phyloP scores from a whole-genome alignment of 2,797 vertebrate species.

The Poeciliopsis paucimaculata region DNA sequence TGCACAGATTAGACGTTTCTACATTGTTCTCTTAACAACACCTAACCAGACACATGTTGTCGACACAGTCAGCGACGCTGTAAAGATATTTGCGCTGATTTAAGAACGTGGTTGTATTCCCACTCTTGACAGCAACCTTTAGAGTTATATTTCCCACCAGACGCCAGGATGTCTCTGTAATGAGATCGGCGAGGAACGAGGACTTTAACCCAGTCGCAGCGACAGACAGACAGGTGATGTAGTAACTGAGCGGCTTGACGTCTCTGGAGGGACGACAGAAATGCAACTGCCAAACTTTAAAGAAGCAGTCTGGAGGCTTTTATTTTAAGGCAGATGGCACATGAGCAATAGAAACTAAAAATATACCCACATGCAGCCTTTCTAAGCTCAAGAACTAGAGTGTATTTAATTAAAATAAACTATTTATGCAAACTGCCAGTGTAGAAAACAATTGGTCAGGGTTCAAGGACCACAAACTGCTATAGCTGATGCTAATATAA shows the following conservation, averaged over 20 bases:
- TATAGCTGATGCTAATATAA: too few relatives aligned
- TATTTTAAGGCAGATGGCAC: constrained; percentile 37
- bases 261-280: constrained; percentile 29
- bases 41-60: constrained; percentile 34
- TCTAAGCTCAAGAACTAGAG: neutral
- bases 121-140: constrained; percentile 34
- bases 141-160: constrained; percentile 43
- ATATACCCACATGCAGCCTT: neutral
- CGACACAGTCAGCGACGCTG: constrained; percentile 35
- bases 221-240: constrained; percentile 34
- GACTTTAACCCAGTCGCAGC: constrained; percentile 14
- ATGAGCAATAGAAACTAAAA: constrained; percentile 17
- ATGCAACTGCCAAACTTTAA: constrained; percentile 42
- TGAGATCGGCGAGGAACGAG: constrained; percentile 59
- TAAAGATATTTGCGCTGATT: constrained; percentile 45
- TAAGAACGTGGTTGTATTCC: constrained; percentile 44
- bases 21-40: constrained; percentile 20
- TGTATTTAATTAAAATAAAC: neutral
- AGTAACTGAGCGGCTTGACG: constrained; percentile 45
- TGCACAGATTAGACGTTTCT: constrained; percentile 17
- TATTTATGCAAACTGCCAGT: neutral
- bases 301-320: constrained; percentile 37
- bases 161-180: constrained; percentile 51
- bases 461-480: neutral
- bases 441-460: neutral